phyloP scores from a whole-genome alignment of 1,140 invertebrate genomes.

The Dermatophagoides farinae region DNA sequence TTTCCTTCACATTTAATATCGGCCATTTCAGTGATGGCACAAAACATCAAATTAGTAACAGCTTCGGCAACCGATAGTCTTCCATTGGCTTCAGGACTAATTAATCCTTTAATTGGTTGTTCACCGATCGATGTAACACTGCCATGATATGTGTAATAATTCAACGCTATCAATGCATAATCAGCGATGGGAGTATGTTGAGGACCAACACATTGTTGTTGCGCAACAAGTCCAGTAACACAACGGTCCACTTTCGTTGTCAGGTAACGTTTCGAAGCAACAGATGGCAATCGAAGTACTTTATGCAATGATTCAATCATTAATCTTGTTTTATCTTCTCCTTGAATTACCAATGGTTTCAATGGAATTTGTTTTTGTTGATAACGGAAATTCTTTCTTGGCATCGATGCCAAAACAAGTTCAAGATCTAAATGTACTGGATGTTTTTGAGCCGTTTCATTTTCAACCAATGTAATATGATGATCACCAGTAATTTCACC shows the following conservation, averaged over 20 bases:
- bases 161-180: constrained; percentile 74
- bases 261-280: constrained; percentile 82
- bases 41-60: constrained; percentile 79
- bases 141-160: constrained; percentile 37
- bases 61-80: constrained; percentile 83
- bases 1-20: constrained; percentile 94
- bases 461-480: constrained; percentile 32
- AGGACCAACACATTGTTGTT: constrained; percentile 92
- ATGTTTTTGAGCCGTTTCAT: constrained; percentile 26
- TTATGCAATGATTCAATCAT: constrained; percentile 33
- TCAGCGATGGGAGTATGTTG: constrained; percentile 84
- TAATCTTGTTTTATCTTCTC: not conserved
- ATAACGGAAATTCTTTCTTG: constrained; percentile 38
- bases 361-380: constrained; percentile 8
- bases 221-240: constrained; percentile 77
- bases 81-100: constrained; percentile 58
- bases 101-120: constrained; percentile 78
- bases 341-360: constrained; percentile 5
- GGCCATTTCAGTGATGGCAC: constrained; percentile 15
- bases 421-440: constrained; percentile 72
- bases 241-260: constrained; percentile 88
- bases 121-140: constrained; percentile 85
- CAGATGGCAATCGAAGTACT: constrained; percentile 67
- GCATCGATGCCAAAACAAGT: constrained; percentile 69
- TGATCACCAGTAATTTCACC: constrained; percentile 72